Evolutionary conservation across 2,888 invertebrate species (phyloP), one percentile per base, ranked within the genome.

Genomic region (Trichopria drosophilae): DNA sequence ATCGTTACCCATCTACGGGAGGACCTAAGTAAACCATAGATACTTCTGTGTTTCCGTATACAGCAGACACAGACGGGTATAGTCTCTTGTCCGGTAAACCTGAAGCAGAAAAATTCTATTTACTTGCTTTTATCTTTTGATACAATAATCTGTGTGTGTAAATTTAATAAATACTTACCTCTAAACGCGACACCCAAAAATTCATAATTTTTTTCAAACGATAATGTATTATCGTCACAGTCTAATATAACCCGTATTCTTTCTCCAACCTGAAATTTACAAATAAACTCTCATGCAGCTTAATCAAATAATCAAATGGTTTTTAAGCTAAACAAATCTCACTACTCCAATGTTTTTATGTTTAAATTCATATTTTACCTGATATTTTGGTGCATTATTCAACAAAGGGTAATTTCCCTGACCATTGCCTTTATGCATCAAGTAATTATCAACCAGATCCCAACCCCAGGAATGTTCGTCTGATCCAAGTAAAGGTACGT

Each of bases 381-480:
- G 94, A 81, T 98, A 98, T 80, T 94, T 96, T 42, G 96, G 95
- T 62, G 94, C 93, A 80, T 98, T 98, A 77, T 92, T 97, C 55
- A 95, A 80, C 55, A 91, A 79, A 31, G 97, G 96, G 80, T 93
- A 97, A 73, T 89, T 92, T 58, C 94, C 95, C 78, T 93, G 91
- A 59, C 89, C 88, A 77, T 94, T 91, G 45, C 97, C 97, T 81
- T 96, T 95, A 76, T 99, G 97, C 65, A 97, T 80, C 62, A 98
- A 83, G 78, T 92, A 88, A 80, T 97, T 98, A 79, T 98, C 97
- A 41, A 98, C 97, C 65, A 99, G 82, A 82, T 98, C 98, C 98
- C 98, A 99, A 10, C 98, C 98, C 98, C 98, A 99, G 69, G 95
- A 96, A 75, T 97, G 90, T 73, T 94, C 93, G 79, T 98, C 95